Base-by-base conservation (phyloP, 2,888 invertebrate genomes). In the Thysanoteuthis rhombus region DNA sequence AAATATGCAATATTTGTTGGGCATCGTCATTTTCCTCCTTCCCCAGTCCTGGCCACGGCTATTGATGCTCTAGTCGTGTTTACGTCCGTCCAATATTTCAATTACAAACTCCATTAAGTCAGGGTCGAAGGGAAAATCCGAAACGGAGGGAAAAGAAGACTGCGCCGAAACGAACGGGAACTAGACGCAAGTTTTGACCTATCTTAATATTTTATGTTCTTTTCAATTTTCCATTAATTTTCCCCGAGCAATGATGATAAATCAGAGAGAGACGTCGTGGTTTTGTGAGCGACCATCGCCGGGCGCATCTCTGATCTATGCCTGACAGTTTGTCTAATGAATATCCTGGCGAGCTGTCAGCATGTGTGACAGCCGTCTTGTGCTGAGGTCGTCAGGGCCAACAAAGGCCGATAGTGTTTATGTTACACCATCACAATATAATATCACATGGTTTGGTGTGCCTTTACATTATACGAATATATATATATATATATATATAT, bases 221-320 rank as follows among this genome's bases (percentile, higher is more conserved):
- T 91, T 91, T 91, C 91, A 91, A 91, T 91, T 39, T 39, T 91
- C 91, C 40, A 91, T 91, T 91, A 91, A 91, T 91, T 39, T 91
- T 42, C 91, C 40, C 91, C 12, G 40, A n/a, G 42, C 42, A 39
- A n/a, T 75, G 75, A 75, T 75, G 75, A 75, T 75, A 75, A 75
- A 75, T 75, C 12, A 40, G 40, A 75, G 8, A 75, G n/a, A n/a
- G 75, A n/a, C 10, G 16, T 16, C n/a, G n/a, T 16, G 75, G 75
- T n/a, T 75, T 75, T 75, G 75, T 39, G 40, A 32, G 10, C 39
- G 16, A 1, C 39, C 25, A 39, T 39, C 38, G 91, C 38, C 39
- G 25, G 28, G 91, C 42, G 42, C 40, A 39, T 91, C 40, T 22
- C 22, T 91, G 91, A 91, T 91, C 40, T 91, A 91, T 19, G 32